Evolutionary conservation across 1,140 invertebrate genomes (phyloP).

Genomic region (Cyphomyrmex costatus): DNA sequence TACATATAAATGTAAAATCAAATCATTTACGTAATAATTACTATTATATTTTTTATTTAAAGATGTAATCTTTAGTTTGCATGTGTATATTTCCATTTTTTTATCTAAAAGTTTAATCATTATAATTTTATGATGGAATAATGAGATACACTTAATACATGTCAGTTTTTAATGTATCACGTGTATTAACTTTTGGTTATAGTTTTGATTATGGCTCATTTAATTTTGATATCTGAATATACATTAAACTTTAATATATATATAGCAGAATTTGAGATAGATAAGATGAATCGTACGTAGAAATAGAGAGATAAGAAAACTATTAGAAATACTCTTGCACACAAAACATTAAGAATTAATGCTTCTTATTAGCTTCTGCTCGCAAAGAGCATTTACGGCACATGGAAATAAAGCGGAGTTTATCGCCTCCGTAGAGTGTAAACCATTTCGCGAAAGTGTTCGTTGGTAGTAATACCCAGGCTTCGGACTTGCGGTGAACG

Average conservation of each 20-base stretch:
- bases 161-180: background rate
- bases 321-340: background rate
- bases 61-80: background rate
- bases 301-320: background rate
- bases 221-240: background rate
- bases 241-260: background rate
- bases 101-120: background rate
- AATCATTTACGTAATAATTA: background rate
- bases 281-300: background rate
- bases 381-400: background rate
- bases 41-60: background rate
- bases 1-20: background rate
- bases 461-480: slow-evolving; percentile 36
- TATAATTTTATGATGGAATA: background rate
- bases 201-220: background rate
- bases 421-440: slow-evolving; percentile 39
- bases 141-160: background rate
- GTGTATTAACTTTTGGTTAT: background rate
- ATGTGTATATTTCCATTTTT: no score
- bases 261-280: background rate
- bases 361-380: background rate
- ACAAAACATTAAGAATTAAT: slow-evolving; percentile 3
- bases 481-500: slow-evolving; percentile 5
- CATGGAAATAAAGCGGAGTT: background rate
- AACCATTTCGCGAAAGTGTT: slow-evolving; percentile 54